These are phyloP conservation scores for Timandra comae DNA, from an alignment of 2,888 invertebrate species.

Conservation along the genomic window DNA sequence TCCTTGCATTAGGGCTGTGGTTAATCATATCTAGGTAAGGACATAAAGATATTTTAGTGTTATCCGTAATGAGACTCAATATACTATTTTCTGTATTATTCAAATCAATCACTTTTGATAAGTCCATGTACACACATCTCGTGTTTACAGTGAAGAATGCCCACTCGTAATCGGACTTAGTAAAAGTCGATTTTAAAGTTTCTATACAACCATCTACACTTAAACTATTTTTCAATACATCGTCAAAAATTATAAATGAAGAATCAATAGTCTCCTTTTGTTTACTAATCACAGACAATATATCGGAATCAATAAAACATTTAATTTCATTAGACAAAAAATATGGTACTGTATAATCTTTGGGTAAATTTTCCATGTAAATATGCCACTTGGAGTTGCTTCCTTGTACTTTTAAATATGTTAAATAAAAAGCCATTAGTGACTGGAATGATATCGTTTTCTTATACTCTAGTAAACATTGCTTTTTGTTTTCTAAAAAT, in stretches of 20 bases:
- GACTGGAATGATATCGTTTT: constrained; percentile 80
- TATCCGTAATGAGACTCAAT: constrained; percentile 69
- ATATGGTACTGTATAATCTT: constrained; percentile 80
- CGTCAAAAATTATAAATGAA: constrained; percentile 61
- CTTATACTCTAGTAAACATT: constrained; percentile 58
- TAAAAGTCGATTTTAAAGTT: constrained; percentile 37
- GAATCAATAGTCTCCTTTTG: constrained; percentile 67
- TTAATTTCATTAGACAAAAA: constrained; percentile 78
- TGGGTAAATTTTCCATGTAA: constrained; percentile 84
- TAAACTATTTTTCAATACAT: constrained; percentile 51
- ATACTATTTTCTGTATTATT: constrained; percentile 54
- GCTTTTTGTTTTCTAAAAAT: constrained; percentile 53
- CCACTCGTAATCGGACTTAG: constrained; percentile 80
- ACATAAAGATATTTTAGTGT: constrained; percentile 84
- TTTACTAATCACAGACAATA: constrained; percentile 69
- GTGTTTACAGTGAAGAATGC: constrained; percentile 91
- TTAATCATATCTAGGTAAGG: constrained; percentile 95
- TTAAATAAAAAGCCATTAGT: constrained; percentile 83
- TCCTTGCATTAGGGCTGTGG: constrained; percentile 81
- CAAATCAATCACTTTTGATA: constrained; percentile 59
- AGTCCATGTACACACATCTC: constrained; percentile 85
- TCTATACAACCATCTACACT: constrained; percentile 57
- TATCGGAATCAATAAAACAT: constrained; percentile 73
- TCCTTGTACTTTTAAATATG: constrained; percentile 79
- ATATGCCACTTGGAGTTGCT: constrained; percentile 74